Percentiles rank a stretch among this genome's conserved stretches.
These are phyloP conservation scores for Cephus spinipes DNA, from an alignment of 2,888 invertebrate species.

Conservation along the genomic window DNA sequence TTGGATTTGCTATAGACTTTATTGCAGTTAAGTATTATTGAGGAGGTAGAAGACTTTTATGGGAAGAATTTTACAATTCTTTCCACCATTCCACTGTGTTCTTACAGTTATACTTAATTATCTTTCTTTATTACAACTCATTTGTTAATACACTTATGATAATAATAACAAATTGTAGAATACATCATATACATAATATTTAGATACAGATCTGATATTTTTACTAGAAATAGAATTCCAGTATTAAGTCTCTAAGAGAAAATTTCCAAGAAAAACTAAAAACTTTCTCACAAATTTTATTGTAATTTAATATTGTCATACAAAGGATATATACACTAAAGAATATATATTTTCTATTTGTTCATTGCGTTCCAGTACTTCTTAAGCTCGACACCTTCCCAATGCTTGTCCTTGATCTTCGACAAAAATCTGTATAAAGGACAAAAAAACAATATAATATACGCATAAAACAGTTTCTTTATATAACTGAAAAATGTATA, in stretches of 20 bases:
- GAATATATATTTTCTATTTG: conserved; percentile 32
- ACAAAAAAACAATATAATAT: conserved; percentile 3
- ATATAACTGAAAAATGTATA: not conserved
- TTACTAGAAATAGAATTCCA: not conserved
- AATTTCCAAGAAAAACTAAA: not conserved
- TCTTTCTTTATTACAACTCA: not conserved
- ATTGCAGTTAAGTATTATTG: not conserved
- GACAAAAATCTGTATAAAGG: conserved; percentile 65
- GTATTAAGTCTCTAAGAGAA: not conserved
- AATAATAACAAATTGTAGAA: not conserved
- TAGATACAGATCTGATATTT: not conserved
- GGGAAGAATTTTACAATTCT: not conserved
- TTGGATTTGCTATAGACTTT: not conserved
- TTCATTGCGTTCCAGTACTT: conserved; percentile 64
- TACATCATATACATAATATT: not conserved
- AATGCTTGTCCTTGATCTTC: conserved; percentile 68
- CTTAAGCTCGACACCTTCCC: conserved; percentile 76
- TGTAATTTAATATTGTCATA: not conserved
- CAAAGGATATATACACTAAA: not conserved
- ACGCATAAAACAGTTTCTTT: not conserved
- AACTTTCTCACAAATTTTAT: not conserved
- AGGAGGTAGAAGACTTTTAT: not conserved
- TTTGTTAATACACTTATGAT: not conserved
- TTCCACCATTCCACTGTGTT: not conserved
- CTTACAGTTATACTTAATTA: not conserved